Evolutionary conservation across 2,113 vertebrate species (phyloP), one percentile per base, ranked within the genome.

Genomic region (Bujurquina vittata): DNA sequence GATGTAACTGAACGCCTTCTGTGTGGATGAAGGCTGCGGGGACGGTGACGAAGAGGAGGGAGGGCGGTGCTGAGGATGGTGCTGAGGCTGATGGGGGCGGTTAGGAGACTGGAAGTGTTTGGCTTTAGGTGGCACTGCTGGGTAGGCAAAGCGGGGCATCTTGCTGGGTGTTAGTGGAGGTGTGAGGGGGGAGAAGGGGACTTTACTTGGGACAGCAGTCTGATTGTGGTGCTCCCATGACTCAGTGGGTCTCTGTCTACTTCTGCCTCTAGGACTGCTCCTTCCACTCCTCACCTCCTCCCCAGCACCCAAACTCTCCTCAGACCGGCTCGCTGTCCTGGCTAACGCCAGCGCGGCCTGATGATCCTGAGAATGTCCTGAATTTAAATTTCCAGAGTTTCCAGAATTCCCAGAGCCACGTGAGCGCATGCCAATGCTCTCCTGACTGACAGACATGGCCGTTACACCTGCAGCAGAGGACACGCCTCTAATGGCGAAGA

Each of bases 381-480:
- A 62, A 55, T 65, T 80, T 14, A 83, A 88, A 8, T 83, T 85
- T 10, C 91, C 92, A 7, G 90, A 90, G 26, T 89, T 94, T 2
- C 85, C 90, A 22, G 92, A 99, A 90, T 97, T 96, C 4, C 97
- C 97, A 0, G 98, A 98, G 3, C 98, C 98, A 26, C 96, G 92
- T 0, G 98, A 98, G 0, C 98, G 95, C 46, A 94, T 91, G 1
- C 97, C 96, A 0, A 98, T 97, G 94, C 98, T 99, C 92, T 99
- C 97, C 88, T 98, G 97, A 90, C 97, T 99, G 52, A 95, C 93
- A 0, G 97, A 99, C 87, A 96, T 95, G 65, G 94, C 91, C 10
- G 94, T 94, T 8, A 92, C 85, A 59, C 79, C 90, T 76, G 88
- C 94, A 12, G 94, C 92, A 14, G 94, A 89, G 59, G 80, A 83